A percentile compares a stretch with the other conserved stretches of the same genome.
phyloP scores from a whole-genome alignment of 2,888 invertebrate species.

The Exephanes ischioxanthus region DNA sequence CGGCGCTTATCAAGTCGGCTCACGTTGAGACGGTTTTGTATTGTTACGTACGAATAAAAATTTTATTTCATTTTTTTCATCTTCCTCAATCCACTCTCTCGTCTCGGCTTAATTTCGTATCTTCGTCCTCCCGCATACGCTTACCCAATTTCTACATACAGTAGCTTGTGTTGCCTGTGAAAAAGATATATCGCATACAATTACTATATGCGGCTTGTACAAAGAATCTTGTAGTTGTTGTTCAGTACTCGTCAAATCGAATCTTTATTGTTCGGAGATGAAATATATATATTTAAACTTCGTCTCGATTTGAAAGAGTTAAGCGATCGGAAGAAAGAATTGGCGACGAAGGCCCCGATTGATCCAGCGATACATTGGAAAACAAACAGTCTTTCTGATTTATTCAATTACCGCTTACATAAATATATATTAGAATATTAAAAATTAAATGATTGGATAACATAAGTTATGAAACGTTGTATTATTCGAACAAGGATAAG shows the following conservation, averaged over 20 bases:
- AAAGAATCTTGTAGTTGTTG: not conserved
- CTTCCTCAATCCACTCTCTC: not conserved
- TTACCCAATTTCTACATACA: not conserved
- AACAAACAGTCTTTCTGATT: slow-evolving; percentile 78
- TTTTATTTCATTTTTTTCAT: not conserved
- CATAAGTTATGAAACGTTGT: slow-evolving; percentile 72
- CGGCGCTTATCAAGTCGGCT: not conserved
- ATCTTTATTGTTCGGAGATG: not conserved
- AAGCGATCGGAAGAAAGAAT: not conserved
- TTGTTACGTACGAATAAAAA: not conserved
- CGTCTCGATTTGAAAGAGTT: not conserved
- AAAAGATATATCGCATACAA: too few species aligned
- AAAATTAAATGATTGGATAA: slow-evolving; percentile 75
- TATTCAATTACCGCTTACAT: slow-evolving; percentile 78
- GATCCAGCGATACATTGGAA: slow-evolving; percentile 63
- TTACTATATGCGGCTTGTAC: too few species aligned
- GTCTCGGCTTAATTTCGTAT: not conserved
- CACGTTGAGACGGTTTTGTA: not conserved
- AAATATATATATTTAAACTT: not conserved
- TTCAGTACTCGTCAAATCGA: not conserved
- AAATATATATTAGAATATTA: slow-evolving; percentile 79
- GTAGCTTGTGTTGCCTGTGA: not conserved
- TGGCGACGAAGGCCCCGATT: not conserved
- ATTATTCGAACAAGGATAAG: slow-evolving; percentile 70
- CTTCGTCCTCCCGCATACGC: too few species aligned